Base-by-base conservation (phyloP, 2,888 invertebrate genomes). In the Flexamia atlantica region DNA sequence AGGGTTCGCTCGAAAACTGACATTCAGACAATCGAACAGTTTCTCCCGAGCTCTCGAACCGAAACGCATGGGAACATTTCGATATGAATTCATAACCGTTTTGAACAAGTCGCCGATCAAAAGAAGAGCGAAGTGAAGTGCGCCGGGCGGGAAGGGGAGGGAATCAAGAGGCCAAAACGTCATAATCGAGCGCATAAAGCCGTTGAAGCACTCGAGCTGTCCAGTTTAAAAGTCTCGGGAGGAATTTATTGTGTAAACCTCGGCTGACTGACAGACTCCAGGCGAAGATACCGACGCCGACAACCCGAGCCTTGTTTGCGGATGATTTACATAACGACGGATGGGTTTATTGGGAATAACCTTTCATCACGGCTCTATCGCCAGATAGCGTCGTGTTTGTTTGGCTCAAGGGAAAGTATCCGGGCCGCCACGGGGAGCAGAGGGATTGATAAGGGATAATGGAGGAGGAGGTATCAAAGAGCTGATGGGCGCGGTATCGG, bases 11-110 rank as follows among this genome's bases (percentile, higher is more conserved):
- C 64, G 28, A 30, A 64, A 28, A 40, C 74, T 76, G 74, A 46
- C 74, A 46, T 76, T 76, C 74, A 46, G 17, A 57, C 57, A 79
- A 53, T 79, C 76, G 28, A 76, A 50, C 28, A 76, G 76, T 76
- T 50, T 79, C 36, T 57, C 25, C 46, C 20, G 79, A 79, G 79
- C 57, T 36, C 28, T 40, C 50, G 50, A 36, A 79, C 10, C 32
- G 79, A 79, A 79, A 79, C 79, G 79, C 79, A 79, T 79, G 79
- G 79, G 79, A 79, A 79, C 79, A 53, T 42, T 76, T 42, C 79
- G 79, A 32, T 79, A 79, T 79, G 79, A 32, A 79, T 79, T 79
- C 79, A 79, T 79, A 79, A 79, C 79, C 42, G 74, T 23, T 40
- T 46, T 70, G 70, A 70, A 70, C 70, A 40, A 70, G 36, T 68